These are phyloP conservation scores for Ernsta delagoae DNA, from an alignment of 2,888 invertebrate species.

Conservation along the genomic window DNA sequence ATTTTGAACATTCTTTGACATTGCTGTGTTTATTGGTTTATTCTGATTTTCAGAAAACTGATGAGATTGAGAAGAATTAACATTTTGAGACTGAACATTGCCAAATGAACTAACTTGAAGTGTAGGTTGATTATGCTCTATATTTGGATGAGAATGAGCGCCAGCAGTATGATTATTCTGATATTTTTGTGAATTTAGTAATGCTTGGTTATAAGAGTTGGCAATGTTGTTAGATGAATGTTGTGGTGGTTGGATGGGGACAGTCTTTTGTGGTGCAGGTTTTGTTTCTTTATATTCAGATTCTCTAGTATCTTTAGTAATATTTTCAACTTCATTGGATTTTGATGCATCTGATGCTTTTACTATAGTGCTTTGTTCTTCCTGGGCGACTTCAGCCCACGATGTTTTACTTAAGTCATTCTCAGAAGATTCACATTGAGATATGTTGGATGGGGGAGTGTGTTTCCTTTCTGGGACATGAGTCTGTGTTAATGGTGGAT, in stretches of 20 bases:
- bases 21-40: slow-evolving; percentile 41
- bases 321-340: slow-evolving; percentile 54
- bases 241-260: slow-evolving; percentile 23
- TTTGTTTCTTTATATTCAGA: slow-evolving; percentile 52
- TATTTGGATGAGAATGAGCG: slow-evolving; percentile 13
- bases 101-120: slow-evolving; percentile 39
- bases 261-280: slow-evolving; percentile 46
- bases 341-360: slow-evolving; percentile 58
- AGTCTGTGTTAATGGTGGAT: slow-evolving; percentile 53
- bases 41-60: slow-evolving; percentile 40
- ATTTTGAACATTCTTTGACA: slow-evolving; percentile 48
- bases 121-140: slow-evolving; percentile 12
- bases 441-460: slow-evolving; percentile 65
- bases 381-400: slow-evolving; percentile 79
- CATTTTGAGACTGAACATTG: slow-evolving; percentile 40
- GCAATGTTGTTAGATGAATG: slow-evolving; percentile 38
- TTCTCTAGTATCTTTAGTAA: slow-evolving; percentile 49
- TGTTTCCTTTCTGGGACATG: slow-evolving; percentile 80
- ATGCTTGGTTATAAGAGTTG: slow-evolving; percentile 39
- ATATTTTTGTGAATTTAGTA: slow-evolving; percentile 43
- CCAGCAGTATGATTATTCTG: slow-evolving; percentile 16
- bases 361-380: slow-evolving; percentile 58
- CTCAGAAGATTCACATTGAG: slow-evolving; percentile 74
- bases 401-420: slow-evolving; percentile 74
- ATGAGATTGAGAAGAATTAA: slow-evolving; percentile 43